Percentiles rank a stretch among this genome's conserved stretches.
phyloP scores from a whole-genome alignment of 2,888 invertebrate genomes.

The Xanthorhoe designata region DNA sequence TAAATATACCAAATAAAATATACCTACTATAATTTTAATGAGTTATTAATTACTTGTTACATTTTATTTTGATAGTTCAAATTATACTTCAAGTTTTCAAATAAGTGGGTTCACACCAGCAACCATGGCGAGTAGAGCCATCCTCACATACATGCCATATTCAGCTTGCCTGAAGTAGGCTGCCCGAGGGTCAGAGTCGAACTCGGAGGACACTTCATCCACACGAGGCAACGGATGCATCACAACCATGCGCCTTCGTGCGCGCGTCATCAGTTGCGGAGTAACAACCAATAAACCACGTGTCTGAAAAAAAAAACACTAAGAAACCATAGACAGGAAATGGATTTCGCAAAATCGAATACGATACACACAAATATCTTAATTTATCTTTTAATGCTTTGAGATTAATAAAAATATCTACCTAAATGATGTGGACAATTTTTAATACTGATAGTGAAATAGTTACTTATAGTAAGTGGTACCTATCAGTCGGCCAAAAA shows the following conservation, averaged over 20 bases:
- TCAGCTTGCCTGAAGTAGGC: slow-evolving; percentile 99
- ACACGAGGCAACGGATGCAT: slow-evolving; percentile 98
- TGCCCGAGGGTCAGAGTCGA: slow-evolving; percentile 98
- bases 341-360: background rate
- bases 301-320: slow-evolving; percentile 82
- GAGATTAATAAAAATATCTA: slow-evolving; percentile 9
- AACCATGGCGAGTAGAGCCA: slow-evolving; percentile 98
- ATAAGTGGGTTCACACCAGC: slow-evolving; percentile 87
- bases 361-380: background rate
- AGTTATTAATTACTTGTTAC: background rate
- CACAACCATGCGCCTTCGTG: slow-evolving; percentile 97
- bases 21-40: background rate
- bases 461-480: background rate
- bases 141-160: slow-evolving; percentile 98
- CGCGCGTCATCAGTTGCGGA: slow-evolving; percentile 97
- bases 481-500: too few relatives aligned
- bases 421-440: background rate
- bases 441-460: background rate
- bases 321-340: background rate
- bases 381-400: slow-evolving; percentile 7
- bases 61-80: background rate
- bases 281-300: slow-evolving; percentile 96
- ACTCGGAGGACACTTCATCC: slow-evolving; percentile 97
- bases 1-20: background rate
- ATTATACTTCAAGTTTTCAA: slow-evolving; percentile 36